These are phyloP conservation scores for Saxidomus purpurata DNA, from an alignment of 1,140 invertebrate species.

Conservation along the genomic window DNA sequence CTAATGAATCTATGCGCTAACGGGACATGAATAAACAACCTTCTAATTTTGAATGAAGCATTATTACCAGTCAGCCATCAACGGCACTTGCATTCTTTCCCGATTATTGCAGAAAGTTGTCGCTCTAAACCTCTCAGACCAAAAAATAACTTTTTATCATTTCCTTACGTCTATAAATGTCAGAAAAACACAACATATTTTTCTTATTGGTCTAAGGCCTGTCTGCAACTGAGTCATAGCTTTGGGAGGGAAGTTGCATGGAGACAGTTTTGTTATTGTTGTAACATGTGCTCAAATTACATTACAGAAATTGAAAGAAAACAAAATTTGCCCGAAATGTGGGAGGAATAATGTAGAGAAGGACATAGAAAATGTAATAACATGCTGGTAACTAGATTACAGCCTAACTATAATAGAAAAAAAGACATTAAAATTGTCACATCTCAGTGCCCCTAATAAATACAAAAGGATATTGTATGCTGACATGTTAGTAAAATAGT, in stretches of 20 bases:
- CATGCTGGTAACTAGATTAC: conserved; percentile 13
- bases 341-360: not conserved
- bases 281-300: conserved; percentile 42
- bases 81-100: not conserved
- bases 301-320: conserved; percentile 51
- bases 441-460: no score
- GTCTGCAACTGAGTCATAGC: conserved; percentile 16
- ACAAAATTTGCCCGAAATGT: not conserved
- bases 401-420: not conserved
- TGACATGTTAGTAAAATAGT: no score
- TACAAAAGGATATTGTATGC: no score
- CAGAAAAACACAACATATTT: not conserved
- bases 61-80: not conserved
- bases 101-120: not conserved
- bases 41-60: no score
- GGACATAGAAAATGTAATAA: conserved; percentile 26
- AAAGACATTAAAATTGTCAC: no score
- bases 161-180: not conserved
- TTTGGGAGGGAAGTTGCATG: not conserved
- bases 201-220: not conserved
- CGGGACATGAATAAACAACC: no score
- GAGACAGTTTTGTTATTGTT: conserved; percentile 32
- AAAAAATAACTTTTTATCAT: not conserved
- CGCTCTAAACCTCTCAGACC: not conserved
- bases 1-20: no score